Percentiles rank a stretch among this genome's conserved stretches.
Conservation (phyloP, 2,113 vertebrate species). For the Empidonax traillii region DNA sequence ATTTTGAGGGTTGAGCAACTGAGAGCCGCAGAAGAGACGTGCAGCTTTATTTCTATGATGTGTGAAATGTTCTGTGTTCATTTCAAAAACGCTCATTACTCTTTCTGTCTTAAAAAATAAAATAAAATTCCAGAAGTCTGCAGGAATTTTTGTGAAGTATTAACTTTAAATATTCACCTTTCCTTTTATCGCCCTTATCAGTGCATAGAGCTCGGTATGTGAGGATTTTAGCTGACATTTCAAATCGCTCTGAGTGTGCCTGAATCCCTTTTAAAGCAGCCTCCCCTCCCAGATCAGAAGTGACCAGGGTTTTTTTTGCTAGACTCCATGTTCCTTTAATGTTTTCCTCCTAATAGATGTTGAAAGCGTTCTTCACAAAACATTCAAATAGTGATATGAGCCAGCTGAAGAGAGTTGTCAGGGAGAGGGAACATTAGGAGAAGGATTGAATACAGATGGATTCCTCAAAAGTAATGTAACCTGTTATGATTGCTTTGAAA, state of each 20-base stretch:
- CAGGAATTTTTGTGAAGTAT: conserved; percentile 51
- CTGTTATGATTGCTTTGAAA: conserved; percentile 71
- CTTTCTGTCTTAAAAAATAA: background rate
- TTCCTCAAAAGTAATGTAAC: conserved; percentile 70
- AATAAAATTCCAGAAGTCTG: conserved; percentile 9
- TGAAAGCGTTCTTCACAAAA: conserved; percentile 63
- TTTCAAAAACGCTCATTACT: background rate
- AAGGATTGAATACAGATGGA: conserved; percentile 69
- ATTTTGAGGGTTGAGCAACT: conserved; percentile 49
- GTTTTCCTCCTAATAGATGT: conserved; percentile 61
- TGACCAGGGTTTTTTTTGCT: conserved; percentile 36
- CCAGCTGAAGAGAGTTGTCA: conserved; percentile 70
- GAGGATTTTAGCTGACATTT: conserved; percentile 55
- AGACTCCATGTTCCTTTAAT: conserved; percentile 63
- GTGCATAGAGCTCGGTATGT: background rate
- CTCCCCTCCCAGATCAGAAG: conserved; percentile 62
- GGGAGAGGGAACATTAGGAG: conserved; percentile 53
- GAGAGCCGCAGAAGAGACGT: background rate
- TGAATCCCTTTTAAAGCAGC: conserved; percentile 47
- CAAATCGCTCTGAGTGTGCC: conserved; percentile 15
- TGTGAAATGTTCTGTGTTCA: background rate
- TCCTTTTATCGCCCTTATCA: conserved; percentile 43
- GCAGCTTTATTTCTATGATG: background rate
- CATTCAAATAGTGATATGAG: conserved; percentile 56
- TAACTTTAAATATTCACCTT: conserved; percentile 59